Evolutionary conservation across 1,140 invertebrate species (phyloP), one percentile per base, ranked within the genome.

Genomic region (Aphelinus certus): DNA sequence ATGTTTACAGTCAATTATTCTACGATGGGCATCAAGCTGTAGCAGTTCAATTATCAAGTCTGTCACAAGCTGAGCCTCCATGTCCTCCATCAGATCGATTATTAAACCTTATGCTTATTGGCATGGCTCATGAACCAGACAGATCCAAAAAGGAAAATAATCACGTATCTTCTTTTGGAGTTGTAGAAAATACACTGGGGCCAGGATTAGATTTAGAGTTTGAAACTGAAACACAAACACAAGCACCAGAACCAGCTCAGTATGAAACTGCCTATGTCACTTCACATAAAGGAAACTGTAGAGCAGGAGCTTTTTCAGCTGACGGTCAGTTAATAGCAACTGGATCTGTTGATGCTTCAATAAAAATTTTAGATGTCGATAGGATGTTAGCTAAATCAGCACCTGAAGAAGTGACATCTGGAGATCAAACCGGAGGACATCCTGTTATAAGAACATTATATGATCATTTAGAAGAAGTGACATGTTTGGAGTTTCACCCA

Each of bases 201-300:
- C 90, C 94, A 42, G 97, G 97, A 4, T 92, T 98, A 79, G 98
- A 92, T 90, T 91, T 99, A 62, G 98, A 99, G 88, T 99, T 94
- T 88, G 97, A 99, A 86, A 97, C 97, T 58, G 97, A 99, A 87
- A 93, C 95, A 0, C 92, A 92, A 3, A 92, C 94, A 0, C 90
- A 96, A 55, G 97, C 97, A 0, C 96, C 97, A 0, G 97, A 98
- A 84, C 96, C 96, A 46, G 96, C 96, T 0, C 91, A 95, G 9
- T 99, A 99, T 86, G 98, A 99, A 89, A 99, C 98, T 0, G 97
- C 97, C 2, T 99, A 99, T 86, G 97, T 99, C 1, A 99, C 98
- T 3, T 97, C 97, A 2, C 98, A 99, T 84, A 99, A 99, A 89
- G 97, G 95, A 74, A 94, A 97, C 73, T 99, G 98, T 82, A 89